Percentiles rank a stretch among this genome's conserved stretches.
Evolutionary conservation across 2,113 vertebrate genomes (phyloP).

Genomic region (Coptodon bakossiorum): DNA sequence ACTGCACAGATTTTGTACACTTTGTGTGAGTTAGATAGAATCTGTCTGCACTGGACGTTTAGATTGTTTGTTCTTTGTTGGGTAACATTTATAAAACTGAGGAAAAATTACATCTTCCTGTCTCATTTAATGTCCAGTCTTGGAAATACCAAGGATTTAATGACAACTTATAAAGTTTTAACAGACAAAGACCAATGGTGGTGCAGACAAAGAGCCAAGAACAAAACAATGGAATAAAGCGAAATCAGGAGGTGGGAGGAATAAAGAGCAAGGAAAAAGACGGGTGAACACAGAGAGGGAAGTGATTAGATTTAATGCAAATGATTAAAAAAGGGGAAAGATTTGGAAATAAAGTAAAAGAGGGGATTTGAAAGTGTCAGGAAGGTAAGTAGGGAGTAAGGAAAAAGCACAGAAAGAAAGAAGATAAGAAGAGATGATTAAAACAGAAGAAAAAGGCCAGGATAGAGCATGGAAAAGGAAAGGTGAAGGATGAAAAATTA

Average conservation of each 20-base stretch:
- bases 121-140: not conserved
- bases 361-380: not conserved
- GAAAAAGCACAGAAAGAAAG: not conserved
- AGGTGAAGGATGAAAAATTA: not conserved
- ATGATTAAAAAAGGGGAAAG: not conserved
- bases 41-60: not conserved
- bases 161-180: not conserved
- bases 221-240: rapidly evolving
- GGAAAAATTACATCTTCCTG: not conserved
- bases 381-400: not conserved
- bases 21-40: not conserved
- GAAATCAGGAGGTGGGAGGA: not conserved
- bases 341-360: not conserved
- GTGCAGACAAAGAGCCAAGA: not conserved
- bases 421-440: not conserved
- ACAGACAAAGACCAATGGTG: not conserved
- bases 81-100: not conserved
- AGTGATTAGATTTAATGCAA: not conserved
- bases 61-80: not conserved
- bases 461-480: not conserved
- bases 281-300: not conserved
- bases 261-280: not conserved
- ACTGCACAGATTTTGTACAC: rapidly evolving
- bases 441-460: not conserved
- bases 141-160: not conserved